Evolutionary conservation across 2,888 invertebrate species (phyloP).

Genomic region (Danaus chrysippus): DNA sequence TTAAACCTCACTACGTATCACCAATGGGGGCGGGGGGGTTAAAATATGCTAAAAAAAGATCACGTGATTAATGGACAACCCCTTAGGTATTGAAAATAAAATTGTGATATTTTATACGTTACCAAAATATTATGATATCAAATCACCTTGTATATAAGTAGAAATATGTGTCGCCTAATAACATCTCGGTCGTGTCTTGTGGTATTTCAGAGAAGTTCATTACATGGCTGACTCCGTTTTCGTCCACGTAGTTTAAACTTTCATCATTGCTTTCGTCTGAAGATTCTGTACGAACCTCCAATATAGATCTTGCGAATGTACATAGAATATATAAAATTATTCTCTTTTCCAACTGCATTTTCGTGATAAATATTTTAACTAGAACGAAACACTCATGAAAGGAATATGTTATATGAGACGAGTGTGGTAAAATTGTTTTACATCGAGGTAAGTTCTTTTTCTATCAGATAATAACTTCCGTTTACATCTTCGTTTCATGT

Average conservation of each 20-base stretch:
- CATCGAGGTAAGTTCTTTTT: conserved; percentile 7
- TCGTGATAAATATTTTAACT: neutral
- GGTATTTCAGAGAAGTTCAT: conserved; percentile 61
- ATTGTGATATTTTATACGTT: neutral
- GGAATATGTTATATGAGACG: neutral
- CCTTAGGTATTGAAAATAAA: conserved; percentile 42
- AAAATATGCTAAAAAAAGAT: too few relatives aligned
- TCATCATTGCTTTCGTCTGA: conserved; percentile 58
- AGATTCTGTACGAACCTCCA: conserved; percentile 28
- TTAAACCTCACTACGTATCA: too few relatives aligned
- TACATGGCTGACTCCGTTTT: conserved; percentile 55
- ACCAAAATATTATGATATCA: neutral
- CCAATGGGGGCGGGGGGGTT: too few relatives aligned
- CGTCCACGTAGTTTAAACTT: conserved; percentile 69
- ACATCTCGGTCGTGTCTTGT: conserved; percentile 44
- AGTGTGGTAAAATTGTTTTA: neutral
- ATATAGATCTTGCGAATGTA: conserved; percentile 9
- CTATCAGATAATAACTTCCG: conserved; percentile 33
- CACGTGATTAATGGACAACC: too few relatives aligned
- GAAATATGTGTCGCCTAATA: conserved; percentile 63
- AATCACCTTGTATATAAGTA: conserved; percentile 66
- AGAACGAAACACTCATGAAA: neutral
- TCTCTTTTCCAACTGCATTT: neutral
- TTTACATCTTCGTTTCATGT: conserved; percentile 8
- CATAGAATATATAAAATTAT: conserved; percentile 6